phyloP scores from a whole-genome alignment of 2,888 invertebrate genomes.

The Hoplodrina ambigua region DNA sequence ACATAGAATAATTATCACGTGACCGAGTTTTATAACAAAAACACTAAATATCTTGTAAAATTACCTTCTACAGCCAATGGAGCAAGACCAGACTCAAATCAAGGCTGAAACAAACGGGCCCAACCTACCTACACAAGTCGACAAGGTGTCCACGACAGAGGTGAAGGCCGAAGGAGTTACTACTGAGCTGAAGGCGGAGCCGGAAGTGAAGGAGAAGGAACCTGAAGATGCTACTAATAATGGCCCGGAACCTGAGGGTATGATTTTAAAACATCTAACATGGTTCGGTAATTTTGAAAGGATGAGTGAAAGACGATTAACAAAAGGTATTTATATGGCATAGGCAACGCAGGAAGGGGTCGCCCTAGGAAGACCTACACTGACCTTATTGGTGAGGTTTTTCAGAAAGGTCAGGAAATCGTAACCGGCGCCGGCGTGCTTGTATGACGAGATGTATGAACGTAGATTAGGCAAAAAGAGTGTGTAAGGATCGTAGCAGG shows the following conservation, averaged over 20 bases:
- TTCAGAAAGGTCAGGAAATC: too few relatives aligned
- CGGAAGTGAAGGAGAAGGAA: constrained; percentile 67
- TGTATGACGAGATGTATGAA: too few relatives aligned
- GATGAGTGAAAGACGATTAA: too few relatives aligned
- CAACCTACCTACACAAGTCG: constrained; percentile 85
- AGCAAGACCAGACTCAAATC: constrained; percentile 76
- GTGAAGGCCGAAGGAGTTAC: constrained; percentile 78
- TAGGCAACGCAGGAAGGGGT: too few relatives aligned
- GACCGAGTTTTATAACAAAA: background rate
- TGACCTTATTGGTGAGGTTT: too few relatives aligned
- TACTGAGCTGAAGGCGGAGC: constrained; percentile 78
- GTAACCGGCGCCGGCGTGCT: too few relatives aligned
- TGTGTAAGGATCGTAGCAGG: too few relatives aligned
- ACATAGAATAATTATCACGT: background rate
- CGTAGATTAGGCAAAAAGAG: too few relatives aligned
- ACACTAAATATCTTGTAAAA: background rate
- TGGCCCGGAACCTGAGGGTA: constrained; percentile 57
- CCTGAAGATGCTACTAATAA: constrained; percentile 63
- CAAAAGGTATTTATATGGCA: too few relatives aligned
- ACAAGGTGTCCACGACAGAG: constrained; percentile 86
- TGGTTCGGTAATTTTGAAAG: too few relatives aligned
- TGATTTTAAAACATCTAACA: too few relatives aligned
- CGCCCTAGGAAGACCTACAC: too few relatives aligned
- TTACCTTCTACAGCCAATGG: constrained; percentile 77
- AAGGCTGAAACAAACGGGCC: constrained; percentile 82